A percentile compares a stretch with the other conserved stretches of the same genome.
phyloP scores from a whole-genome alignment of 2,113 vertebrate species.

The Grammomys dolichurus region DNA sequence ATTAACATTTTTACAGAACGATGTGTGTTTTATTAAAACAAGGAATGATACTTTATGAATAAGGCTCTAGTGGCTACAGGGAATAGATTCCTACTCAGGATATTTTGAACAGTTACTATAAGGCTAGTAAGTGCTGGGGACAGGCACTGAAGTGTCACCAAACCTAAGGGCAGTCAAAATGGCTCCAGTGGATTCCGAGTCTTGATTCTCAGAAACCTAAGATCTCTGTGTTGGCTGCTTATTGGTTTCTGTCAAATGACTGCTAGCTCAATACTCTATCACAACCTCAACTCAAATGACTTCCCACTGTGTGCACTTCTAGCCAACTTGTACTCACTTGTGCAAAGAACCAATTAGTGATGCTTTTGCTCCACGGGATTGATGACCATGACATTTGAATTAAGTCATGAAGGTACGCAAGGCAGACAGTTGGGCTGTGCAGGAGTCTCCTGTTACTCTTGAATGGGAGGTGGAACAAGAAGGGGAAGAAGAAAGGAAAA shows the following conservation, averaged over 20 bases:
- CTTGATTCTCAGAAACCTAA: not conserved
- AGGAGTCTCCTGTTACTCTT: not conserved
- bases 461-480: not conserved
- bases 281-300: not conserved
- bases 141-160: not conserved
- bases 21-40: constrained; percentile 60
- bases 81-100: constrained; percentile 6
- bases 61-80: constrained; percentile 7
- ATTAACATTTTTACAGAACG: constrained; percentile 23
- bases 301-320: not conserved
- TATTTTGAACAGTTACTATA: constrained; percentile 37
- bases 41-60: not conserved
- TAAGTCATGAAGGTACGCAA: constrained; percentile 23
- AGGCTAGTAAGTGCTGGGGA: not conserved
- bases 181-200: not conserved
- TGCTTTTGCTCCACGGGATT: not conserved
- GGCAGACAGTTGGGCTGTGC: not conserved
- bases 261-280: not conserved
- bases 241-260: not conserved
- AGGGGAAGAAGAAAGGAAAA: not conserved
- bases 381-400: not conserved
- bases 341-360: not conserved
- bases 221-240: constrained; percentile 1
- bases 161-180: not conserved
- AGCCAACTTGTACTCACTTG: not conserved